Percentiles rank a stretch among this genome's conserved stretches.
These are phyloP conservation scores for Heliconius sara DNA, from an alignment of 2,888 invertebrate species.

Conservation along the genomic window DNA sequence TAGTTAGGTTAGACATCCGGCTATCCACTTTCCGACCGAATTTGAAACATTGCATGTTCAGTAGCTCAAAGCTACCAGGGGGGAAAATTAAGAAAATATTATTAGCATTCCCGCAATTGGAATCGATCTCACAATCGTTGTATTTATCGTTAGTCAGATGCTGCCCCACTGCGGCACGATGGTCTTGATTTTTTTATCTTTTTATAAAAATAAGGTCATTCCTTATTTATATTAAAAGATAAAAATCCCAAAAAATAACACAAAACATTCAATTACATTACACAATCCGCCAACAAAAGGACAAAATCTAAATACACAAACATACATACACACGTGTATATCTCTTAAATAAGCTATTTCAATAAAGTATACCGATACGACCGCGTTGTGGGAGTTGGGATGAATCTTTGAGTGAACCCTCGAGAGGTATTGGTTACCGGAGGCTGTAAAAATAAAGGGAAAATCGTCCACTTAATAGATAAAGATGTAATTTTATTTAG, in stretches of 20 bases:
- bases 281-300: neutral
- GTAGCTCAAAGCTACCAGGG: neutral
- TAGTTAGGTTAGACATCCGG: no score
- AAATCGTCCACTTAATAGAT: constrained; percentile 2
- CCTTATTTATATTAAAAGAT: neutral
- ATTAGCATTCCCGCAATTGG: no score
- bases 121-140: no score
- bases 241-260: neutral
- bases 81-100: no score
- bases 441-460: constrained; percentile 15
- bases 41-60: neutral
- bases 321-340: neutral
- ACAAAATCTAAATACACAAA: neutral
- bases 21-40: neutral
- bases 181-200: no score
- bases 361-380: constrained; percentile 18
- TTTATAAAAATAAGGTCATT: no score
- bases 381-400: constrained; percentile 13
- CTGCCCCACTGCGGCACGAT: neutral
- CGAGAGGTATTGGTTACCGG: constrained; percentile 18
- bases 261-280: constrained; percentile 2
- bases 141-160: no score
- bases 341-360: constrained; percentile 21
- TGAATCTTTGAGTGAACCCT: constrained; percentile 25
- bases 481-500: neutral